Conservation (phyloP, 2,113 vertebrate species). For the Tragelaphus scriptus region DNA sequence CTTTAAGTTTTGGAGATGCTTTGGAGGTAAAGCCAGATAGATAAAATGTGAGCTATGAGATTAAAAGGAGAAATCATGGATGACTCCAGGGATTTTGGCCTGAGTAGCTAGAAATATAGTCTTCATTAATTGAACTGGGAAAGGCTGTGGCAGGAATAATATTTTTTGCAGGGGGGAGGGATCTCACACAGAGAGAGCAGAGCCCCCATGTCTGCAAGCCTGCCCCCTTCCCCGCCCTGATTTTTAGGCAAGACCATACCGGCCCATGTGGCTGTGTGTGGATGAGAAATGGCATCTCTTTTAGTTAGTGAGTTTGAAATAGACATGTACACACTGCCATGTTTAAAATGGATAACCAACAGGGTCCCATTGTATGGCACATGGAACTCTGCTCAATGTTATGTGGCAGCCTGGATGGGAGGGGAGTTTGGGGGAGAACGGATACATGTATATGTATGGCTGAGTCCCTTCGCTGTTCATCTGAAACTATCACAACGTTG, state of each 20-base stretch:
- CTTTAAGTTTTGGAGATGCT: background rate
- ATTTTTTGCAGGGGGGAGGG: fast-evolving
- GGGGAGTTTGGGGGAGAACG: background rate
- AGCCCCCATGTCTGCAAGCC: fast-evolving
- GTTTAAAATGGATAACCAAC: background rate
- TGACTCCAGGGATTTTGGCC: background rate
- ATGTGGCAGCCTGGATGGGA: background rate
- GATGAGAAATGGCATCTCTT: background rate
- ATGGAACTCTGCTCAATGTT: background rate
- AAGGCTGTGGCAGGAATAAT: background rate
- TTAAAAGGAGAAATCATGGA: background rate
- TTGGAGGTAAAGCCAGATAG: background rate
- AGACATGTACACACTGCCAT: background rate
- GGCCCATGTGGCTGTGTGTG: background rate
- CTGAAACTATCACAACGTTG: background rate
- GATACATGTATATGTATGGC: background rate
- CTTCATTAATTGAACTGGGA: background rate
- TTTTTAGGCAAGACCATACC: background rate
- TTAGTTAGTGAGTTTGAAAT: too few relatives aligned
- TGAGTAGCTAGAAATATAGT: background rate
- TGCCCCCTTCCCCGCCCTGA: fast-evolving
- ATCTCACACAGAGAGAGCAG: background rate
- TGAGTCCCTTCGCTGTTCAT: background rate
- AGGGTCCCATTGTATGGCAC: background rate
- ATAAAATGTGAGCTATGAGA: background rate